Conservation (phyloP, 2,888 invertebrate genomes). For the Drosophila mimetica region DNA sequence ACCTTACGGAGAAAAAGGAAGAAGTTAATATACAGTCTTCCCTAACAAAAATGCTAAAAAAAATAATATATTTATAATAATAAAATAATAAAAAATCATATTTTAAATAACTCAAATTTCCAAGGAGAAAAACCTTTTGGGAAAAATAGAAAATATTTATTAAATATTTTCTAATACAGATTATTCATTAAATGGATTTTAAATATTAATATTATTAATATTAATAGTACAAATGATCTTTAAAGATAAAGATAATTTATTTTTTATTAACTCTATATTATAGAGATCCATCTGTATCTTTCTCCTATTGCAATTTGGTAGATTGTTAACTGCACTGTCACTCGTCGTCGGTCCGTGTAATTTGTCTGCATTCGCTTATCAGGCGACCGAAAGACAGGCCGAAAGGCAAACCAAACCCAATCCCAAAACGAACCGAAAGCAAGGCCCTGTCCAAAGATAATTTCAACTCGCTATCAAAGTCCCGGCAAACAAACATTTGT, state of each 20-base stretch:
- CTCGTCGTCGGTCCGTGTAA: constrained; percentile 28
- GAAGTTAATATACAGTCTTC: constrained; percentile 9
- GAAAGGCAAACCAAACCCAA: constrained; percentile 10
- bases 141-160: too few species aligned
- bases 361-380: constrained; percentile 51
- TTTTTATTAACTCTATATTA: too few species aligned
- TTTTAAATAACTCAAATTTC: too few species aligned
- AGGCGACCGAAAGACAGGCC: constrained; percentile 11
- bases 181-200: too few species aligned
- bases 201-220: too few species aligned
- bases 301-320: constrained; percentile 13
- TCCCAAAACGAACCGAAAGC: constrained; percentile 2
- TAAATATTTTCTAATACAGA: background rate
- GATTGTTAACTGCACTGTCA: constrained; percentile 45
- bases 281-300: constrained; percentile 4
- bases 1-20: background rate
- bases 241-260: too few species aligned
- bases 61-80: too few species aligned
- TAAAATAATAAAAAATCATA: too few species aligned
- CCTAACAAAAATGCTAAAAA: too few species aligned
- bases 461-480: constrained; percentile 47
- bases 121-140: too few species aligned
- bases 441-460: constrained; percentile 35
- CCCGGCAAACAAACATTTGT: constrained; percentile 70
- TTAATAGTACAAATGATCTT: too few species aligned